A percentile compares a stretch with the other conserved stretches of the same genome.
phyloP scores from a whole-genome alignment of 2,888 invertebrate species.

The Metellina segmentata region DNA sequence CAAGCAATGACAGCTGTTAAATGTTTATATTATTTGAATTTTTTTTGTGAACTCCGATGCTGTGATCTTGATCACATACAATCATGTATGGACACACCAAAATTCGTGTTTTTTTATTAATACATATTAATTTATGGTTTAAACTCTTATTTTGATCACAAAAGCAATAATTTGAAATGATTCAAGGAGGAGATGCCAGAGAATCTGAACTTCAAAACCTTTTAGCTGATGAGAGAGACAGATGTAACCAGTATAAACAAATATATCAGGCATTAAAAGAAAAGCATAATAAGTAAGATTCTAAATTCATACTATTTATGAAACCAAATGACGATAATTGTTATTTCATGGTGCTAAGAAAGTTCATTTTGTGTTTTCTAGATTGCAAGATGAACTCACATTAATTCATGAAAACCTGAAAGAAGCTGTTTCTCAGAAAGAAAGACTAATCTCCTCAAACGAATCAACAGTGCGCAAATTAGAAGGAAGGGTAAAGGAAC shows the following conservation, averaged over 20 bases:
- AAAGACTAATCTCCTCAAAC: constrained; percentile 16
- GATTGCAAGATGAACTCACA: constrained; percentile 54
- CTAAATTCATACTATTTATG: not conserved
- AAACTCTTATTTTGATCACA: not conserved
- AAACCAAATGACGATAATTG: not conserved
- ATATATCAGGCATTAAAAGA: constrained; percentile 68
- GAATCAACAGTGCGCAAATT: constrained; percentile 49
- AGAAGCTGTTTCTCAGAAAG: constrained; percentile 53
- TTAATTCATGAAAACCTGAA: constrained; percentile 51
- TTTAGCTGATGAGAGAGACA: constrained; percentile 58
- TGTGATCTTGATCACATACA: not conserved
- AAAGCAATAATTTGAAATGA: constrained; percentile 21
- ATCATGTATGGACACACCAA: not conserved
- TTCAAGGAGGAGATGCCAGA: constrained; percentile 16
- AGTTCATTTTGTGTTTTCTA: not conserved
- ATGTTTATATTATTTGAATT: not conserved
- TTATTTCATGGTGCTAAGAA: not conserved
- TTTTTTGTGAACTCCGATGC: not conserved
- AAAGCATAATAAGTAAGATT: constrained; percentile 66
- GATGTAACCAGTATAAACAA: constrained; percentile 60
- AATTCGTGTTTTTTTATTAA: too few species aligned
- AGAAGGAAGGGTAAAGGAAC: constrained; percentile 53
- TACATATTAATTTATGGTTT: too few species aligned
- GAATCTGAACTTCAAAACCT: constrained; percentile 59
- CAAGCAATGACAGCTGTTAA: not conserved